Evolutionary conservation across 92 coral and sea anemone species (phyloP), one percentile per base, ranked within the genome.

Genomic region (Nematostella vectensis): DNA sequence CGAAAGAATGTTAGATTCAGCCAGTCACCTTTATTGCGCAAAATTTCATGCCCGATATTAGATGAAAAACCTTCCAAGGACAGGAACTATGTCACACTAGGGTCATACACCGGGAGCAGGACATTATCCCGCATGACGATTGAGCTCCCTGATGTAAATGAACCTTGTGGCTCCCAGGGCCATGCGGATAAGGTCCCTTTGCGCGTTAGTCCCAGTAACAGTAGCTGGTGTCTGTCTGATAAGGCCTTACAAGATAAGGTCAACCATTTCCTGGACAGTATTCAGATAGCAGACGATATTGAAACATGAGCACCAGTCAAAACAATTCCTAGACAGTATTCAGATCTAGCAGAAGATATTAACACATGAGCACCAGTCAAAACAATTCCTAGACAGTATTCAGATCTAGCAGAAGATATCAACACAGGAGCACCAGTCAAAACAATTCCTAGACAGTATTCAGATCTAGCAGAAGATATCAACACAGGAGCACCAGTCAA

Each of bases 201-300:
- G 48, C 27, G 26, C 9, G 70, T 64, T 8, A 64, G 70, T 44
- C 61, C 61, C 0, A 52, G 28, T 19, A 64, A 53, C 40, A 11
- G 16, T n/a, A 48, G 53, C 8, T 24, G 70, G 29, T 21, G 52
- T 9, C n/a, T 50, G n/a, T 27, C 40, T 40, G 70, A 64, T 39
- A 51, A 64, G 18, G 53, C 50, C 4, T 33, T 64, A 25, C 70
- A 64, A 50, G 17, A 27, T 28, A 17, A 53, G 2, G 42, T 64
- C 25, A 38, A 52, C 27, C 50, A 59, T 1, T 64, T 64, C 39
- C 18, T 64, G 18, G 47, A 40, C 29, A 64, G 51, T 39, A 19
- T 63, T 4, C 36, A 55, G 0, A 47, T 3, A 37, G 19, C 31
- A 1, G 57, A 51, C 6, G 69, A 27, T 33, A 33, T n/a, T n/a